Base-by-base conservation (phyloP, 2,888 invertebrate genomes). In the Nemurella pictetii region DNA sequence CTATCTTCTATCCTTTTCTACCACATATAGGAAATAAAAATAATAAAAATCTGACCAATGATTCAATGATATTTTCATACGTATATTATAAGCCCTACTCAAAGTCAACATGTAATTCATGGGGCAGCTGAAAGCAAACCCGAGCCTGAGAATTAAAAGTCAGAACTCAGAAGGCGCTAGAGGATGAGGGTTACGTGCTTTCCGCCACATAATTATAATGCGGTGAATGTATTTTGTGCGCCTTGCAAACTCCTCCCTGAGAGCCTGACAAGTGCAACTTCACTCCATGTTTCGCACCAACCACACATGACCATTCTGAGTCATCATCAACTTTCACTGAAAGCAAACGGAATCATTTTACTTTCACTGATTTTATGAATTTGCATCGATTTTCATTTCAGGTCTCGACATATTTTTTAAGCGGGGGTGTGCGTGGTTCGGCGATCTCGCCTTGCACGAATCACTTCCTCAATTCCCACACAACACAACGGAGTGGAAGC, bases 361-460 rank as follows among this genome's bases (percentile, higher is more conserved):
- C 78, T 78, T 78, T 78, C 78, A 78, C 78, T 78, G 30, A 30
- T 78, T 30, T 78, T 78, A 74, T 78, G 55, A 20, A 55, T 20
- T 55, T 55, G 55, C 55, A 55, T 15, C 20, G 55, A 55, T 55
- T 55, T 55, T 55, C 55, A 15, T 55, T 20, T 55, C 20, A 32
- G 3, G 32, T 9, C 3, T 55, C 55, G 20, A 55, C 9, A 55
- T n/a, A n/a, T n/a, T 15, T 55, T 55, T 12, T 2, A 20, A n/a
- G n/a, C 3, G 55, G 55, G 55, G 55, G 55, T 55, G 55, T 55
- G 20, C 20, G 1, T 55, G 55, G 9, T 55, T 15, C 3, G 32
- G 32, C 9, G 9, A n/a, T 1, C 55, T 7, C 55, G 12, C 55
- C 55, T 55, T 7, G 3, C 3, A 12, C 20, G 12, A 55, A 55